A percentile compares a stretch with the other conserved stretches of the same genome.
Evolutionary conservation across 2,888 invertebrate genomes (phyloP).

Genomic region (Eledone cirrhosa): DNA sequence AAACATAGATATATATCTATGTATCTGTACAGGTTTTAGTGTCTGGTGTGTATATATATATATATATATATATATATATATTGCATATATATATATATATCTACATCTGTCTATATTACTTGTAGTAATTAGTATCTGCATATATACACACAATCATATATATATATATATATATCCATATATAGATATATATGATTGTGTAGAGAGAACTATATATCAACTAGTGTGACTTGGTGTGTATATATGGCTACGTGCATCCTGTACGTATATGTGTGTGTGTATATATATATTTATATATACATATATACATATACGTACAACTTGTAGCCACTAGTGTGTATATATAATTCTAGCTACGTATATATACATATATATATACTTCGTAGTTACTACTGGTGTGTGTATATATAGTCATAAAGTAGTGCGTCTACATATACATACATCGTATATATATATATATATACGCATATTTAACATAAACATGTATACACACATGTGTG

Average conservation of each 20-base stretch:
- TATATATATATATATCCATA: neutral
- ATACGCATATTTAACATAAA: too few relatives aligned
- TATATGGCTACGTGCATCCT: neutral
- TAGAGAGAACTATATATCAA: neutral
- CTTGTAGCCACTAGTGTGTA: neutral
- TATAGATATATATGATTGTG: neutral
- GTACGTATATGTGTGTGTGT: neutral
- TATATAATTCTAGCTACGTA: neutral
- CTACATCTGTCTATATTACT: neutral
- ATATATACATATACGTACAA: slow-evolving; percentile 1
- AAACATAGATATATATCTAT: neutral
- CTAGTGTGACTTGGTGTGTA: slow-evolving; percentile 41
- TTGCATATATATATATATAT: neutral
- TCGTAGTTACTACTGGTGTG: too few relatives aligned
- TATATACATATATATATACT: neutral
- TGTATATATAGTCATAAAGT: too few relatives aligned
- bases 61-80: too few relatives aligned
- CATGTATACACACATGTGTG: too few relatives aligned
- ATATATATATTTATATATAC: slow-evolving; percentile 2
- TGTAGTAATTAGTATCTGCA: neutral
- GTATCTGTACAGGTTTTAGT: too few relatives aligned
- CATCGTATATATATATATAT: too few relatives aligned
- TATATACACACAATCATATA: neutral
- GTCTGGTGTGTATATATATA: too few relatives aligned
- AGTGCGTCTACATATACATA: too few relatives aligned